Conservation (phyloP, 1,140 invertebrate genomes). For the Cyclina sinensis region DNA sequence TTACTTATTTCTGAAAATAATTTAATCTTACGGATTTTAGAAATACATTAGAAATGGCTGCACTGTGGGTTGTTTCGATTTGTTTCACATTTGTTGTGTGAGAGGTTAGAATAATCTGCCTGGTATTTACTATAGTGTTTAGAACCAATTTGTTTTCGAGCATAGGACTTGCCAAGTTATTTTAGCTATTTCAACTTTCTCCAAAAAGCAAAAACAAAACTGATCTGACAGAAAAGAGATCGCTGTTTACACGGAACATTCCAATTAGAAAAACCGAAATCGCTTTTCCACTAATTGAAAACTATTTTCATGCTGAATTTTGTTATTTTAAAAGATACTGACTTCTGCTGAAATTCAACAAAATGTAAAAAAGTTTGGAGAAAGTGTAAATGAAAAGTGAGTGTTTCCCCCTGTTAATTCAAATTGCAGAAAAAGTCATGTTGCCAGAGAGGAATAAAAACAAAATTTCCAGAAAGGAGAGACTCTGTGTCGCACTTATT, state of each 20-base stretch:
- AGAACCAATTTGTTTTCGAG: conserved; percentile 20
- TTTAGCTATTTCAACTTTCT: conserved; percentile 49
- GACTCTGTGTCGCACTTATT: too few relatives aligned
- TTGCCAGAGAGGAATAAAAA: background rate
- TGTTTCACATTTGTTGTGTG: conserved; percentile 33
- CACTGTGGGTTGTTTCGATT: conserved; percentile 29
- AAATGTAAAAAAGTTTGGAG: conserved; percentile 42
- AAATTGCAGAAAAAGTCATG: background rate
- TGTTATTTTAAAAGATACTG: conserved; percentile 8
- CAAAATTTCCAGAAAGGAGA: too few relatives aligned
- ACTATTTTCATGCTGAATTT: background rate
- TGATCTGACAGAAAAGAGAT: background rate
- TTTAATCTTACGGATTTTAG: too few relatives aligned
- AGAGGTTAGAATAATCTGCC: conserved; percentile 39
- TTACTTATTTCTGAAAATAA: too few relatives aligned
- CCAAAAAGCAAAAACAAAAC: conserved; percentile 5
- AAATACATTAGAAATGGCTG: conserved; percentile 2
- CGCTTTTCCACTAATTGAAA: background rate
- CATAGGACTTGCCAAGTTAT: conserved; percentile 47
- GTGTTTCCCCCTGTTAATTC: conserved; percentile 56
- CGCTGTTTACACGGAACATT: conserved; percentile 4
- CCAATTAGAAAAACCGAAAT: conserved; percentile 12
- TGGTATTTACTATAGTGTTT: conserved; percentile 17
- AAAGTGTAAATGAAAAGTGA: conserved; percentile 42
- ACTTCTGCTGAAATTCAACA: background rate